Percentiles rank a stretch among this genome's conserved stretches.
phyloP scores from a whole-genome alignment of 2,797 vertebrate genomes.

The Heteromormyrus szaboi region DNA sequence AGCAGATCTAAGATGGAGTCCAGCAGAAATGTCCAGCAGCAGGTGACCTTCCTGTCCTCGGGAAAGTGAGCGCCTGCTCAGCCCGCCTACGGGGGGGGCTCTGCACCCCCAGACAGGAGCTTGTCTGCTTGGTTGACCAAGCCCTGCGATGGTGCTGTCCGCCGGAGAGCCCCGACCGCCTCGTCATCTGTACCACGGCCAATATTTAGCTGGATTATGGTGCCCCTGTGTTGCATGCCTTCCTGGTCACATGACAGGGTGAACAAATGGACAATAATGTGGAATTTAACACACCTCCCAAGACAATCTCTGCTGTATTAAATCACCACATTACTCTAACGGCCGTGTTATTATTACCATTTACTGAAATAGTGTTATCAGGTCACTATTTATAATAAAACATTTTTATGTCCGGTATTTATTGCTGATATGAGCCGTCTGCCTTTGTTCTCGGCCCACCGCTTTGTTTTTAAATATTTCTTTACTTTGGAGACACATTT shows the following conservation, averaged over 20 bases:
- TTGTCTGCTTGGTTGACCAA: neutral
- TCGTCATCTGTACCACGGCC: neutral
- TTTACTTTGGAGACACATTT: neutral
- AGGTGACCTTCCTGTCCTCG: neutral
- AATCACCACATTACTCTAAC: neutral
- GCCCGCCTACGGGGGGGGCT: neutral
- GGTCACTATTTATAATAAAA: neutral
- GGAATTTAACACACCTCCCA: neutral
- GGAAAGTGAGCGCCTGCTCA: neutral
- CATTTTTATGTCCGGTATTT: neutral
- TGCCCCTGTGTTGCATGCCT: neutral
- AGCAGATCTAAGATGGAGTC: neutral
- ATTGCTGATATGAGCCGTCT: neutral
- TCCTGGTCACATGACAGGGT: neutral
- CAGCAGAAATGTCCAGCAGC: neutral
- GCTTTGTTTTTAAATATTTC: neutral
- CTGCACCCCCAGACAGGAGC: neutral
- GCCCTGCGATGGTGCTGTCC: neutral
- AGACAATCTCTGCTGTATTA: neutral
- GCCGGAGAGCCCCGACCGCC: neutral
- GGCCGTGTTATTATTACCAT: neutral
- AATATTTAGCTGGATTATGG: neutral
- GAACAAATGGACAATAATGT: neutral
- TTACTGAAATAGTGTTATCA: constrained; percentile 2
- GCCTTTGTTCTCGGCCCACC: neutral